A percentile compares a stretch with the other conserved stretches of the same genome.
phyloP scores from a whole-genome alignment of 2,113 vertebrate genomes.

The Mirounga angustirostris region DNA sequence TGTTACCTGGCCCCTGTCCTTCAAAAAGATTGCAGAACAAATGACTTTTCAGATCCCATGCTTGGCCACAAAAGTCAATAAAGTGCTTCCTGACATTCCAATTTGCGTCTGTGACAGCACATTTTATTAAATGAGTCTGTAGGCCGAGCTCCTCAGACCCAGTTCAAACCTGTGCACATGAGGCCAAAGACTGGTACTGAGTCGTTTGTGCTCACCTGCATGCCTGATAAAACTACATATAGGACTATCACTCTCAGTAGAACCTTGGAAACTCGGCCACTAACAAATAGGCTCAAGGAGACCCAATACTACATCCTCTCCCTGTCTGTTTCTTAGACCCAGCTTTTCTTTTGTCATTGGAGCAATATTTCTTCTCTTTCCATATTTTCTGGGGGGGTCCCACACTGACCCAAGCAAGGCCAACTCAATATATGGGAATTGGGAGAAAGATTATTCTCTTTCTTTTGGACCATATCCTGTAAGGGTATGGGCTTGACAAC shows the following conservation, averaged over 20 bases:
- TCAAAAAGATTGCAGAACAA: conserved; percentile 37
- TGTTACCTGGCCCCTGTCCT: not conserved
- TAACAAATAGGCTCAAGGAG: not conserved
- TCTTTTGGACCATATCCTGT: not conserved
- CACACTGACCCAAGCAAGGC: not conserved
- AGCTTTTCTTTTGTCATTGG: not conserved
- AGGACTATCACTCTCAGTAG: not conserved
- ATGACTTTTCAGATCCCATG: not conserved
- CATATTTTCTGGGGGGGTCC: not conserved
- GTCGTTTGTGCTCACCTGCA: not conserved
- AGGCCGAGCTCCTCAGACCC: not conserved
- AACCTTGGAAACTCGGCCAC: not conserved
- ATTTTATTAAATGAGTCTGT: conserved; percentile 8
- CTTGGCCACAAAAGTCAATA: conserved; percentile 37
- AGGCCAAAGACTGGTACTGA: not conserved
- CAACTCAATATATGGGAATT: not conserved
- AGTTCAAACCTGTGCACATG: not conserved
- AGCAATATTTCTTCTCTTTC: not conserved
- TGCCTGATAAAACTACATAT: not conserved
- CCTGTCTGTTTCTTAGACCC: not conserved
- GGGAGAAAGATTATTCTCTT: not conserved
- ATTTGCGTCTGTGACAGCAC: conserved; percentile 35
- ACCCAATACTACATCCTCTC: not conserved
- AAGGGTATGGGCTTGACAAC: not conserved
- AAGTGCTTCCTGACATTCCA: conserved; percentile 21